phyloP scores from a whole-genome alignment of 2,888 invertebrate species.

The Metallyticus violacea region DNA sequence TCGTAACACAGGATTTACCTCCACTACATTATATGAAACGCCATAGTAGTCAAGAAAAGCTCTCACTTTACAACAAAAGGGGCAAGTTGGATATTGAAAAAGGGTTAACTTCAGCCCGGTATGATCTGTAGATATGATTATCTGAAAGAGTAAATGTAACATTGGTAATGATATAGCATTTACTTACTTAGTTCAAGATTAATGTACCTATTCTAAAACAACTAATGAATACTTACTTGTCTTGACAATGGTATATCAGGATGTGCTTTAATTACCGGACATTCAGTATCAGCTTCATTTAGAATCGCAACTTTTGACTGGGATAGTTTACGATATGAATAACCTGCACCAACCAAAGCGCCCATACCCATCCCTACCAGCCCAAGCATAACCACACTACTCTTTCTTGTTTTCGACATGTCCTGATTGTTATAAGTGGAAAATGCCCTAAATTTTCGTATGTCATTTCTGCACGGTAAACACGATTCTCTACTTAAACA shows the following conservation, averaged over 20 bases:
- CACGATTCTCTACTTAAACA: not conserved
- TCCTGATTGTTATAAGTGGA: not conserved
- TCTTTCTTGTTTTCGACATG: not conserved
- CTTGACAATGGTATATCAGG: slow-evolving; percentile 47
- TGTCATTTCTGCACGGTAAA: not conserved
- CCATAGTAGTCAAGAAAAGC: slow-evolving; percentile 90
- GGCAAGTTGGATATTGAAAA: slow-evolving; percentile 97
- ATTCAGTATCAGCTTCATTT: slow-evolving; percentile 46
- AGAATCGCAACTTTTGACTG: slow-evolving; percentile 47
- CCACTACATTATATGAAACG: slow-evolving; percentile 91
- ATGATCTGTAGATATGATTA: slow-evolving; percentile 61
- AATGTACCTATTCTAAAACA: not conserved
- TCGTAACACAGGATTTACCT: slow-evolving; percentile 93
- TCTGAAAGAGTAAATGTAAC: slow-evolving; percentile 49
- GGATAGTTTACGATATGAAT: slow-evolving; percentile 49
- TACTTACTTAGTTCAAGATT: not conserved
- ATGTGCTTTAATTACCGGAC: slow-evolving; percentile 43
- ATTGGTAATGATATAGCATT: not conserved
- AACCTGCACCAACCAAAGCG: slow-evolving; percentile 50
- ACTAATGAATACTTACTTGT: slow-evolving; percentile 43
- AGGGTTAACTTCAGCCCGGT: slow-evolving; percentile 76
- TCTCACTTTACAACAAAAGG: slow-evolving; percentile 94
- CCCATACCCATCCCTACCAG: slow-evolving; percentile 47
- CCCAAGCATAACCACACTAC: slow-evolving; percentile 42
- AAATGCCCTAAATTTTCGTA: not conserved